Percentiles rank a stretch among this genome's conserved stretches.
These are phyloP conservation scores for Cetoscarus ocellatus DNA, from an alignment of 2,797 vertebrate species.

Conservation along the genomic window DNA sequence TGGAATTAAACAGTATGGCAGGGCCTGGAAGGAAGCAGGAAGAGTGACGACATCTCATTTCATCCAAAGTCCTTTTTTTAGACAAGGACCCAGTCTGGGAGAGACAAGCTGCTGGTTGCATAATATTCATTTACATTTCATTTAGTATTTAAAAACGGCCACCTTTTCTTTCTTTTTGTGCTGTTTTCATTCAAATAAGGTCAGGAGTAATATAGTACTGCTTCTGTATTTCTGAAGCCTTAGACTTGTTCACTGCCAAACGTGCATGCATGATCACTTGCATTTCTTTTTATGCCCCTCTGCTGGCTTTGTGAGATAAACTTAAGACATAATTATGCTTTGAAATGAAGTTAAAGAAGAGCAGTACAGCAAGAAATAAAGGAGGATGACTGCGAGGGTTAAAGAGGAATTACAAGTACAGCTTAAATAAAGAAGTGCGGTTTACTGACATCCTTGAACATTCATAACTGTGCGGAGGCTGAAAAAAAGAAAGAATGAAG, in stretches of 20 bases:
- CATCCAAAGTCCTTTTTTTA: slow-evolving; percentile 29
- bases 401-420: neutral
- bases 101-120: neutral
- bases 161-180: neutral
- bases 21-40: slow-evolving; percentile 32
- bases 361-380: slow-evolving; percentile 28
- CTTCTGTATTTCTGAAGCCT: neutral
- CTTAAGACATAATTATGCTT: slow-evolving; percentile 36
- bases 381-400: slow-evolving; percentile 13
- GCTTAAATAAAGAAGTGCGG: slow-evolving; percentile 2
- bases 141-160: neutral
- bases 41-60: slow-evolving; percentile 42
- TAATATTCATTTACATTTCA: slow-evolving; percentile 25
- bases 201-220: neutral
- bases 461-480: no score
- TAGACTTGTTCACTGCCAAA: slow-evolving; percentile 7
- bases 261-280: slow-evolving; percentile 11
- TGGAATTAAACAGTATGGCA: slow-evolving; percentile 64
- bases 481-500: no score
- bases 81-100: slow-evolving; percentile 16
- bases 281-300: slow-evolving; percentile 21
- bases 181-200: neutral
- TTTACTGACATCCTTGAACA: neutral
- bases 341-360: slow-evolving; percentile 31
- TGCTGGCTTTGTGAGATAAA: slow-evolving; percentile 34